phyloP scores from a whole-genome alignment of 35 echinoderm and acorn worm species.

The Anneissia japonica region DNA sequence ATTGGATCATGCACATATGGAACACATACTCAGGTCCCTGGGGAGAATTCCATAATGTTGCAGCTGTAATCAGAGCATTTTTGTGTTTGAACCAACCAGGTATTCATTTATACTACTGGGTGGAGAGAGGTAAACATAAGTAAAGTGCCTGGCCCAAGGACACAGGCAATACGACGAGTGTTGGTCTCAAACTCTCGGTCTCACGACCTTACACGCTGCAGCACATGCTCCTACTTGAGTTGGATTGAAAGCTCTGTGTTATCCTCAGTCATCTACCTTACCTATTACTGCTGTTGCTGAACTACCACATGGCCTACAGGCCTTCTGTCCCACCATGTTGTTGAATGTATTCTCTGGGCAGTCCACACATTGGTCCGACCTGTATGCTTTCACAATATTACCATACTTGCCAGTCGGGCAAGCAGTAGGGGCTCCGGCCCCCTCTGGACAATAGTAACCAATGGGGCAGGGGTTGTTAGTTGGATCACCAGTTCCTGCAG shows the following conservation, averaged over 20 bases:
- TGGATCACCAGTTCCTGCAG: conserved; percentile 91
- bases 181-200: no score
- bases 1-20: no score
- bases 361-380: conserved; percentile 35
- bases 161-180: no score
- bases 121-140: no score
- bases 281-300: conserved; percentile 55
- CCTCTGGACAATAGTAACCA: conserved; percentile 83
- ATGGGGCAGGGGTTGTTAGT: conserved; percentile 70
- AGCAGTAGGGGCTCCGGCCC: conserved; percentile 33
- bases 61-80: no score
- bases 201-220: neutral
- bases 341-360: conserved; percentile 88
- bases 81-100: no score
- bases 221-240: neutral
- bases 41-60: no score
- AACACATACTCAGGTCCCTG: no score
- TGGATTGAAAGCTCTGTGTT: no score
- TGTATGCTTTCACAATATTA: conserved; percentile 40
- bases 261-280: neutral
- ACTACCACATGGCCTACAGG: conserved; percentile 90
- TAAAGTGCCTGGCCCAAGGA: no score
- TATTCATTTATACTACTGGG: no score
- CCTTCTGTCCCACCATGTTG: conserved; percentile 75
- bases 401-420: conserved; percentile 72